phyloP scores from a whole-genome alignment of 2,888 invertebrate genomes.

The Xanthostigma xanthostigma region DNA sequence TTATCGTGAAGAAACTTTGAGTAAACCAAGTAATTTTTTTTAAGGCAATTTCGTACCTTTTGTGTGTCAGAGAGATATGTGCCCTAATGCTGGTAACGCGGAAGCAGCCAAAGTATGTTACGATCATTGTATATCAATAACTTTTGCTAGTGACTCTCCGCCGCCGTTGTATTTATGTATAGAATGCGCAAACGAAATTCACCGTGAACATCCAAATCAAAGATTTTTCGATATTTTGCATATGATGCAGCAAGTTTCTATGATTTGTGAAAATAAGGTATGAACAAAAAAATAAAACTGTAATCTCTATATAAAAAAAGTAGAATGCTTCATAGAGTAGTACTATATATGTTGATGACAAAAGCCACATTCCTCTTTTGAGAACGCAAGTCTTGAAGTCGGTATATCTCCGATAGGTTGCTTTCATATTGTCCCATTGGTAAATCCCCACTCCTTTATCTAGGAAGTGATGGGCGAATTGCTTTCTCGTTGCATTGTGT shows the following conservation, averaged over 20 bases:
- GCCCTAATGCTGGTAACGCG: slow-evolving; percentile 72
- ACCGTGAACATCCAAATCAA: slow-evolving; percentile 72
- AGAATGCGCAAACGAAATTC: slow-evolving; percentile 87
- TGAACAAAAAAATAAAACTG: slow-evolving; percentile 1
- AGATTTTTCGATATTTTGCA: slow-evolving; percentile 76
- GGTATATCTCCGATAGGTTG: too few species aligned
- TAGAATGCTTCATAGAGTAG: too few species aligned
- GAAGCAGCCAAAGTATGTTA: slow-evolving; percentile 89
- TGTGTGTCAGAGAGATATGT: slow-evolving; percentile 82
- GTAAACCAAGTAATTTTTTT: not conserved
- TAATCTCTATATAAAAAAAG: too few species aligned
- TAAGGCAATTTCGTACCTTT: slow-evolving; percentile 62
- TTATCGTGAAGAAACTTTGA: slow-evolving; percentile 1
- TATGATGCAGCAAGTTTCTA: slow-evolving; percentile 88
- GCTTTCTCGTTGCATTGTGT: too few species aligned
- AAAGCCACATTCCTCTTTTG: too few species aligned
- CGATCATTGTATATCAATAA: slow-evolving; percentile 82
- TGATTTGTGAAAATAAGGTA: slow-evolving; percentile 91
- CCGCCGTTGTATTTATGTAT: slow-evolving; percentile 93
- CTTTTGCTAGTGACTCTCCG: slow-evolving; percentile 71
- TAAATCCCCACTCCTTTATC: too few species aligned
- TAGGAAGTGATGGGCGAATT: too few species aligned
- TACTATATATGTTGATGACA: too few species aligned
- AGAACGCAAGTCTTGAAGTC: too few species aligned
- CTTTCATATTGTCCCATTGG: too few species aligned